A percentile compares a stretch with the other conserved stretches of the same genome.
Evolutionary conservation across 2,888 invertebrate genomes (phyloP).

Genomic region (Xylota segnis): DNA sequence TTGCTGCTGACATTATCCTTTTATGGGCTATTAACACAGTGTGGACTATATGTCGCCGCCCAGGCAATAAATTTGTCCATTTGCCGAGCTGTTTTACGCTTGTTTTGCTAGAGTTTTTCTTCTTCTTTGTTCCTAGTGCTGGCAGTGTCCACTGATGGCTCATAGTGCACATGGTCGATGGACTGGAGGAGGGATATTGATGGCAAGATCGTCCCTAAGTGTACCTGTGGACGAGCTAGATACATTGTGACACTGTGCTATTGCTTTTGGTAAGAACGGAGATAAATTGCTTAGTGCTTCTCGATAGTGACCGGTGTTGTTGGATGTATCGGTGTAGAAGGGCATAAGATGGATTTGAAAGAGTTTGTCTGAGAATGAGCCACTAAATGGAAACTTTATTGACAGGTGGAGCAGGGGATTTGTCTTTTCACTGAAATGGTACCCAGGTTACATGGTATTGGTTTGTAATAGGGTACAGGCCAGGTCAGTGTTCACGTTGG

Average conservation of each 20-base stretch:
- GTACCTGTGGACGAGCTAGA: conserved; percentile 8
- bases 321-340: not conserved
- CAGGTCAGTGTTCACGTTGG: not conserved
- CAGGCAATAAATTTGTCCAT: conserved; percentile 76
- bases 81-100: conserved; percentile 67
- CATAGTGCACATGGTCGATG: conserved; percentile 48
- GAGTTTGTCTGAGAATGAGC: not conserved
- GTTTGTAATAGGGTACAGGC: not conserved
- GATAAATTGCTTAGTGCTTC: conserved; percentile 56
- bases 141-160: conserved; percentile 41
- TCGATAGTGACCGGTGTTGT: not conserved
- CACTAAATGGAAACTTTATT: conserved; percentile 11
- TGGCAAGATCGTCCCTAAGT: conserved; percentile 19
- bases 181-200: not conserved
- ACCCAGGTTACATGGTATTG: not conserved
- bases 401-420: conserved; percentile 36
- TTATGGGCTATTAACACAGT: conserved; percentile 77
- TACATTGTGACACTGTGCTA: conserved; percentile 42
- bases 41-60: conserved; percentile 76
- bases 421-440: conserved; percentile 3
- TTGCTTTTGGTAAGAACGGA: conserved; percentile 34
- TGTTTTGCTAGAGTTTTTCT: conserved; percentile 62
- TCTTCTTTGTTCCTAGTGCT: conserved; percentile 22
- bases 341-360: conserved; percentile 1
- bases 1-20: conserved; percentile 77